Evolutionary conservation across 2,797 vertebrate genomes (phyloP), one percentile per base, ranked within the genome.

Genomic region (Falco concolor): DNA sequence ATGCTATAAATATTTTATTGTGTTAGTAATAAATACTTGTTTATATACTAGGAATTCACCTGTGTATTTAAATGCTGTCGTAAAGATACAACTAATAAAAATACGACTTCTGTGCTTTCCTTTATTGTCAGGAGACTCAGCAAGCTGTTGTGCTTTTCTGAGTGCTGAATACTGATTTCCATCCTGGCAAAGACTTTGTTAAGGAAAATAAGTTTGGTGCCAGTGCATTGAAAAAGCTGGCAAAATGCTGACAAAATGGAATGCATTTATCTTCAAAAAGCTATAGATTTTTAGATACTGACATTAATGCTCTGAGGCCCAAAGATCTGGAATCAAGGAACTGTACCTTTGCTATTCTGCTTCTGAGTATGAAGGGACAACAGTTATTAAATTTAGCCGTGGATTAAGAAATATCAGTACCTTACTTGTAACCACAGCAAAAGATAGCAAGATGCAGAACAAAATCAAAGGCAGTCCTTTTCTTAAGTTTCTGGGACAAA

Each of bases 11-110:
- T 95, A 85, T 88, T 97, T 97, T 95, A 92, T 83, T 77, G 84
- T 96, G 76, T 96, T 95, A 94, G 64, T 88, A 96, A 92, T 92
- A 97, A 94, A 94, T 94, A 72, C 44, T 94, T 96, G 73, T 89
- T 95, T 97, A 96, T 84, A 95, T 73, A 78, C 63, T 84, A 60
- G 87, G 45, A 84, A 88, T 89, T 96, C 59, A 95, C 82, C 84
- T 91, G 34, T 92, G 67, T 91, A 87, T 85, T 96, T 96, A 96
- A 90, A 92, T 49, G 65, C 34, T 90, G 34, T 95, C 15, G 4
- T 96, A 93, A 97, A 97, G 92, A 90, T 89, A 61, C 34, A 73
- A 45, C 81, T 67, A 96, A 94, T 89, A 95, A 96, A 95, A 87
- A 90, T 87, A 93, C 2, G 2, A 82, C 52, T 95, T 95, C 85